phyloP scores from a whole-genome alignment of 2,113 vertebrate genomes.

The Parotia lawesii region DNA sequence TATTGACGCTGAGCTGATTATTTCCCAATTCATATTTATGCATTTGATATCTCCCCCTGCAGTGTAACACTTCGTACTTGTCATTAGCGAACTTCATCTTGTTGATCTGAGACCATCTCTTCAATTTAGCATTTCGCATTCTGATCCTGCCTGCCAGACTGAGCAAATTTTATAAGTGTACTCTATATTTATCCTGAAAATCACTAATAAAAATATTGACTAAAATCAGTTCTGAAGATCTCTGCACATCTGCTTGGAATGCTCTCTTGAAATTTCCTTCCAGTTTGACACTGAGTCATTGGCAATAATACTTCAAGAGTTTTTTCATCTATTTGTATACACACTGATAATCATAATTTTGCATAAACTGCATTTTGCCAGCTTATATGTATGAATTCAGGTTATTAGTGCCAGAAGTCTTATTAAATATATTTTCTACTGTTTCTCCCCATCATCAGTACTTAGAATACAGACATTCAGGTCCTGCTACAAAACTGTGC shows the following conservation, averaged over 20 bases:
- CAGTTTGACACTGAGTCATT: slow-evolving; percentile 33
- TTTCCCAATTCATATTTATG: slow-evolving; percentile 38
- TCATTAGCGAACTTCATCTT: slow-evolving; percentile 38
- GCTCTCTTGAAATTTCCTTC: slow-evolving; percentile 35
- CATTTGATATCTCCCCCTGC: slow-evolving; percentile 15
- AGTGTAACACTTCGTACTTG: background rate
- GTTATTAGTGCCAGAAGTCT: background rate
- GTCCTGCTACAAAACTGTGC: background rate
- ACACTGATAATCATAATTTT: slow-evolving; percentile 10
- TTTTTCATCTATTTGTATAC: slow-evolving; percentile 47
- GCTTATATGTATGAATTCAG: background rate
- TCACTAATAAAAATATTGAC: slow-evolving; percentile 65
- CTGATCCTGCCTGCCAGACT: slow-evolving; percentile 10
- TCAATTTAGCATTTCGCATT: slow-evolving; percentile 25
- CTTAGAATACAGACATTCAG: background rate
- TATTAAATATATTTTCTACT: background rate
- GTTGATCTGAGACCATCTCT: slow-evolving; percentile 29
- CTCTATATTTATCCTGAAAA: slow-evolving; percentile 52
- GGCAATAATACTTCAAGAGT: background rate
- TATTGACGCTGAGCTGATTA: slow-evolving; percentile 9
- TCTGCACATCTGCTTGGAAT: slow-evolving; percentile 42
- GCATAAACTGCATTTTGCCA: background rate
- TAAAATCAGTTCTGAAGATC: slow-evolving; percentile 46
- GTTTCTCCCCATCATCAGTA: background rate
- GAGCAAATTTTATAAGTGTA: slow-evolving; percentile 28